Evolutionary conservation across 2,797 vertebrate genomes (phyloP).

Genomic region (Staurois parvus): DNA sequence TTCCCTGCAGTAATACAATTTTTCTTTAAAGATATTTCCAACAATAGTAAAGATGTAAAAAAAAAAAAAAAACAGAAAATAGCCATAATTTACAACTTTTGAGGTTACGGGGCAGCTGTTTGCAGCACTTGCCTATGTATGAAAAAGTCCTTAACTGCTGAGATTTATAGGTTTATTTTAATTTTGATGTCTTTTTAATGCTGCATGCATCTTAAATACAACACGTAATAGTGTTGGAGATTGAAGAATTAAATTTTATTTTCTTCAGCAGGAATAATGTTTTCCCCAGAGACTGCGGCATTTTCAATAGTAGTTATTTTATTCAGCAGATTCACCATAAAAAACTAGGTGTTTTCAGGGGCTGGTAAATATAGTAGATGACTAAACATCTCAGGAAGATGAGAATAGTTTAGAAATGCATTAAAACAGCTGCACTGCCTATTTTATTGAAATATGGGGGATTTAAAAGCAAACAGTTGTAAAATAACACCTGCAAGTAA

Average conservation of each 20-base stretch:
- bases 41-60: constrained; percentile 82
- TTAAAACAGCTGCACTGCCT: constrained; percentile 32
- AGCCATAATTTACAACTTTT: constrained; percentile 84
- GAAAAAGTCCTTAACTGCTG: constrained; percentile 84
- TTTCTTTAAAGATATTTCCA: constrained; percentile 84
- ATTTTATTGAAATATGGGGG: constrained; percentile 15
- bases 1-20: constrained; percentile 85
- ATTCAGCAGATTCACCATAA: constrained; percentile 62
- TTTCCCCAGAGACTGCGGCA: constrained; percentile 86
- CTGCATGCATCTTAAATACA: constrained; percentile 87
- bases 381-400: constrained; percentile 53
- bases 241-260: constrained; percentile 84
- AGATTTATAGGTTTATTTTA: constrained; percentile 88
- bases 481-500: constrained; percentile 10
- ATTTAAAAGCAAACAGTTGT: constrained; percentile 34
- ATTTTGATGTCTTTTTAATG: constrained; percentile 88
- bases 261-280: constrained; percentile 88
- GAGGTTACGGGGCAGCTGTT: constrained; percentile 78
- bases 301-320: constrained; percentile 78
- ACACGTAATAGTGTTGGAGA: constrained; percentile 84
- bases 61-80: constrained; percentile 83
- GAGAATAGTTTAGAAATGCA: constrained; percentile 36
- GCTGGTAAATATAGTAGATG: constrained; percentile 54
- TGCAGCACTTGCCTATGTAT: constrained; percentile 80
- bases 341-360: constrained; percentile 56